Evolutionary conservation across 2,888 invertebrate genomes (phyloP).

Genomic region (Hypolimnas misippus): DNA sequence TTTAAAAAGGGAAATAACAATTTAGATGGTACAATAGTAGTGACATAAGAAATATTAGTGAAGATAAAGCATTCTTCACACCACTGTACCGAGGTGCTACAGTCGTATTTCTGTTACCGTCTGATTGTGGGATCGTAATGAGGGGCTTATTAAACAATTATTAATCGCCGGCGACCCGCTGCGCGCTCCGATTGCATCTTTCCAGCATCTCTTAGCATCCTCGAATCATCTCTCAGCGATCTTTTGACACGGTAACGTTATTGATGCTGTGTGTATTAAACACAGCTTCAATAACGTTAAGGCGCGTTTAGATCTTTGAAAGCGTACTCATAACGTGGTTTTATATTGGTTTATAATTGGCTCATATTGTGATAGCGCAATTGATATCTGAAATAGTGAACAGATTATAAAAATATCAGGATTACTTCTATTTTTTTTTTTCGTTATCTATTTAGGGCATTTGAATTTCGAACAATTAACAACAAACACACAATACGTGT

Average conservation of each 20-base stretch:
- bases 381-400: background rate
- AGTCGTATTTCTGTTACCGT: conserved; percentile 27
- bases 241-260: conserved; percentile 8
- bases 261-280: conserved; percentile 5
- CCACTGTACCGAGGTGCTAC: conserved; percentile 26
- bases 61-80: conserved; percentile 1
- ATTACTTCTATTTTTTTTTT: background rate
- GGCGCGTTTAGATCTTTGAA: background rate
- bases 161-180: conserved; percentile 66
- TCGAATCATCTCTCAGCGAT: conserved; percentile 7
- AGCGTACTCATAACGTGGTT: too few species aligned
- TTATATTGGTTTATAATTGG: too few species aligned
- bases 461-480: background rate
- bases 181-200: conserved; percentile 57
- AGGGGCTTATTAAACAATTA: conserved; percentile 70
- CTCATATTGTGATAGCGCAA: background rate
- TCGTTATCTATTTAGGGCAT: background rate
- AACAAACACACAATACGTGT: background rate
- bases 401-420: background rate
- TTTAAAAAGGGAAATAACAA: background rate
- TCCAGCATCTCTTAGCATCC: conserved; percentile 50
- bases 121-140: conserved; percentile 39
- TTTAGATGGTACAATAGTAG: too few species aligned
- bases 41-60: too few species aligned
- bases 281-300: conserved; percentile 11